Evolutionary conservation across 2,888 invertebrate species (phyloP).

Genomic region (Ischnura elegans): DNA sequence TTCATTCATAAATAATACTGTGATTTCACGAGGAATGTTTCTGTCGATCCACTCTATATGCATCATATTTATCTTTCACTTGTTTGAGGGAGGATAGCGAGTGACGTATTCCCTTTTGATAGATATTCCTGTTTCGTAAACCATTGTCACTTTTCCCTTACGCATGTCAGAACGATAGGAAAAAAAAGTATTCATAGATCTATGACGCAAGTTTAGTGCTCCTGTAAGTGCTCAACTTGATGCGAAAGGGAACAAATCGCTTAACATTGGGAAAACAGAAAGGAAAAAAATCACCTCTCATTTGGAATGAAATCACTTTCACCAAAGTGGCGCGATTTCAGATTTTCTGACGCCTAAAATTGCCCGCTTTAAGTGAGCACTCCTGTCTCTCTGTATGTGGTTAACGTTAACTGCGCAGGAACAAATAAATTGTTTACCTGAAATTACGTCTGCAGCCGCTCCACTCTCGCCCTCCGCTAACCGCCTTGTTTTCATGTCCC

Average conservation of each 20-base stretch:
- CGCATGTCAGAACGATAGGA: too few relatives aligned
- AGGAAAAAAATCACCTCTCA: not conserved
- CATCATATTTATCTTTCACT: too few relatives aligned
- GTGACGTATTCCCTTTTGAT: too few relatives aligned
- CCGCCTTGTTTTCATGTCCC: slow-evolving; percentile 44
- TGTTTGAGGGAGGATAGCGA: too few relatives aligned
- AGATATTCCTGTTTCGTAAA: too few relatives aligned
- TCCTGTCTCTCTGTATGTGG: not conserved
- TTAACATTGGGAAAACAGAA: not conserved
- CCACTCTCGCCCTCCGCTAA: not conserved
- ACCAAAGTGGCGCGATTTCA: not conserved
- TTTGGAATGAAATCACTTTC: not conserved
- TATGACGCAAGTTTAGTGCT: not conserved
- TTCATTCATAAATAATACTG: too few relatives aligned
- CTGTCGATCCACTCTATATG: too few relatives aligned
- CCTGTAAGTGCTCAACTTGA: not conserved
- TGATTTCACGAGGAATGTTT: too few relatives aligned
- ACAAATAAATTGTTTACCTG: slow-evolving; percentile 10
- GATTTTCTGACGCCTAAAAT: slow-evolving; percentile 1
- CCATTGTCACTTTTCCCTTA: too few relatives aligned
- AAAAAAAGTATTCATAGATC: too few relatives aligned
- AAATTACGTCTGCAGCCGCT: not conserved
- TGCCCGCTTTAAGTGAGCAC: not conserved
- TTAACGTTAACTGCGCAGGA: slow-evolving; percentile 7
- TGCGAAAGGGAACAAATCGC: not conserved